Evolutionary conservation across 2,113 vertebrate species (phyloP).

Genomic region (Chionis minor): DNA sequence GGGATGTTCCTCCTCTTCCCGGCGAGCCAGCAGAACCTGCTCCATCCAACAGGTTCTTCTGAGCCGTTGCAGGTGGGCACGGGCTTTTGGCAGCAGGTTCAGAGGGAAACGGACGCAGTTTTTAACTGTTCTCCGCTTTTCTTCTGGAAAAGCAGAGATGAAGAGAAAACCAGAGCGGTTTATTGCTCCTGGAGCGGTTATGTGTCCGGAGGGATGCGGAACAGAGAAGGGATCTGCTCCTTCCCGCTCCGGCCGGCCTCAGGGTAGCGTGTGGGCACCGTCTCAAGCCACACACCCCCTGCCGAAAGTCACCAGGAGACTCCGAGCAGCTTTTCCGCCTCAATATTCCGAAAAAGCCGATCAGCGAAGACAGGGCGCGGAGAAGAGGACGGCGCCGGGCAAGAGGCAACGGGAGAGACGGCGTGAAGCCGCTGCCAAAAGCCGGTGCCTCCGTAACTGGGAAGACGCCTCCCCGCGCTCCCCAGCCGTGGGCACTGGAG

Average conservation of each 20-base stretch:
- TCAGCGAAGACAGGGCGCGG: rapidly evolving
- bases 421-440: neutral
- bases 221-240: neutral
- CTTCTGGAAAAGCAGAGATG: neutral
- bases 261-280: neutral
- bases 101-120: neutral
- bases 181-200: rapidly evolving
- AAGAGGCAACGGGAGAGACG: neutral
- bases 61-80: neutral
- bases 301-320: neutral
- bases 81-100: no score
- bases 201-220: neutral
- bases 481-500: neutral
- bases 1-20: neutral
- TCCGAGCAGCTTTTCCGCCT: neutral
- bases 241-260: no score
- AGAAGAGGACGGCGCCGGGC: neutral
- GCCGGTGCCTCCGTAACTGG: rapidly evolving
- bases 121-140: neutral
- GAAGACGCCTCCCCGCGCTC: rapidly evolving
- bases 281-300: neutral
- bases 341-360: no score
- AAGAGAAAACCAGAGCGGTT: neutral
- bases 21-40: neutral
- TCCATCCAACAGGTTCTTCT: neutral